Conservation (phyloP, 64 coral and sea anemone genomes). For the Hydrozoanthus tunicans region DNA sequence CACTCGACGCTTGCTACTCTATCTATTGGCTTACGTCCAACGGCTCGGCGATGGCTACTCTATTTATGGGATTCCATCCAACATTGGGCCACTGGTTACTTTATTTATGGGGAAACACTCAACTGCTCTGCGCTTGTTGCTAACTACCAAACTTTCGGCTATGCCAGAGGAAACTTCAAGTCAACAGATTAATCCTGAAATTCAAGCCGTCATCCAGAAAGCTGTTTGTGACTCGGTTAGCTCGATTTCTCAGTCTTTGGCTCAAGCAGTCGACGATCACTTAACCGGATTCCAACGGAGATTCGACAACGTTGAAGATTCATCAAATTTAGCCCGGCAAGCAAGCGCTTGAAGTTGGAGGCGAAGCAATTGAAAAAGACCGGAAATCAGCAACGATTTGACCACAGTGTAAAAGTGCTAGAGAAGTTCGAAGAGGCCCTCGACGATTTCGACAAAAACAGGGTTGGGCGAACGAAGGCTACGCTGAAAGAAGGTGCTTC, state of each 20-base stretch:
- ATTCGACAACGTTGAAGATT: not conserved
- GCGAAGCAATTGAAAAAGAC: not conserved
- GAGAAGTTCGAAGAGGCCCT: conserved; percentile 52
- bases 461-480: conserved; percentile 8
- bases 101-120: not conserved
- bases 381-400: conserved; percentile 62
- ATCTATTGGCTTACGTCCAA: no score
- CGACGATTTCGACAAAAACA: not conserved
- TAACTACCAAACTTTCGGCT: no score
- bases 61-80: no score
- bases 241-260: not conserved
- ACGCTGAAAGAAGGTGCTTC: conserved; percentile 36
- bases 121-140: not conserved
- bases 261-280: not conserved
- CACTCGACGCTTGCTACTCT: no score
- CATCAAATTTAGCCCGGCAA: not conserved
- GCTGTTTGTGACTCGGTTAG: not conserved
- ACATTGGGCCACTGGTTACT: no score
- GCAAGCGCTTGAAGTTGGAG: not conserved
- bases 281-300: not conserved
- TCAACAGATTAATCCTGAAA: no score
- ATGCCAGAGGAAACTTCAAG: no score
- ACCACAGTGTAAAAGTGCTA: conserved; percentile 34
- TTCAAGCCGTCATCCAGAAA: no score
- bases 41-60: no score